These are phyloP conservation scores for Platalea minor DNA, from an alignment of 2,797 vertebrate species.

Conservation along the genomic window DNA sequence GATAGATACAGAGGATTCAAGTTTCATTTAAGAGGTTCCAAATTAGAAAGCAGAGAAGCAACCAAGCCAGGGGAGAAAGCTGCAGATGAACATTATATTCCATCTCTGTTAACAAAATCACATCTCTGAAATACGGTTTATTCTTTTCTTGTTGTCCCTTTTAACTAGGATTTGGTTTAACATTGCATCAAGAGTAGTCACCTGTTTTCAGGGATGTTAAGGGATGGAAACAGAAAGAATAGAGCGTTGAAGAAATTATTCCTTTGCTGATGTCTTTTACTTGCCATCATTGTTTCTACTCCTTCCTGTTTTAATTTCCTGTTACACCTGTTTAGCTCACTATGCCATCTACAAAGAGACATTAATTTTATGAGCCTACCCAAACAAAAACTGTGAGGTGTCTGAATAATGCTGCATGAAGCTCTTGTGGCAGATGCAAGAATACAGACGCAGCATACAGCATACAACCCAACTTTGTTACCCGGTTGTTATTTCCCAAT, in stretches of 20 bases:
- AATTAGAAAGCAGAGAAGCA: background rate
- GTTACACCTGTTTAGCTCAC: constrained; percentile 20
- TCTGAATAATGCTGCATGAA: background rate
- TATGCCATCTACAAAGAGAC: constrained; percentile 16
- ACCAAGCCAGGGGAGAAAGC: background rate
- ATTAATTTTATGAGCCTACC: background rate
- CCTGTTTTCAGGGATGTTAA: background rate
- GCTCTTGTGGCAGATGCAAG: constrained; percentile 12
- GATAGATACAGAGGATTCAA: background rate
- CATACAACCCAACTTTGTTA: background rate
- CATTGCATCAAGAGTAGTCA: background rate
- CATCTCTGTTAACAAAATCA: background rate
- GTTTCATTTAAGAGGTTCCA: background rate
- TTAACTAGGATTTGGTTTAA: background rate
- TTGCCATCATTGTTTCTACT: background rate
- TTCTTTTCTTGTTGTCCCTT: background rate
- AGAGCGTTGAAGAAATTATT: background rate
- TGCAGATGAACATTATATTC: background rate
- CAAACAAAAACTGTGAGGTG: background rate
- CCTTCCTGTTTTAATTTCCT: background rate
- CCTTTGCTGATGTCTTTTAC: background rate
- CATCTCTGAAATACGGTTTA: background rate
- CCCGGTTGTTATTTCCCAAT: constrained; percentile 31
- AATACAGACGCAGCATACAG: background rate
- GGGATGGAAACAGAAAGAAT: background rate